Percentiles rank a stretch among this genome's conserved stretches.
Evolutionary conservation across 2,113 vertebrate genomes (phyloP).

Genomic region (Bucco capensis): DNA sequence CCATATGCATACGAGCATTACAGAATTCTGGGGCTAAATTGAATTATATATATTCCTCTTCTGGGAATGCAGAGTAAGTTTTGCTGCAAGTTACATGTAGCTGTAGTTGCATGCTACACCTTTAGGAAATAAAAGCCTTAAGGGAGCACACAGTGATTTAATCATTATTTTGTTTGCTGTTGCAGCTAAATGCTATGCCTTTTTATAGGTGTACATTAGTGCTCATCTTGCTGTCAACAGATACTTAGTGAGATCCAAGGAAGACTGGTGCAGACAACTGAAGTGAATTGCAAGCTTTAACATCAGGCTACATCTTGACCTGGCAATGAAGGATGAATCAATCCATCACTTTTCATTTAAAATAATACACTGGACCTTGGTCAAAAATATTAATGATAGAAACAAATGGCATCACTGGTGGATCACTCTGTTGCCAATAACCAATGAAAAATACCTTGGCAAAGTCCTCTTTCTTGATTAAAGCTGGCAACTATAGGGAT

Average conservation of each 20-base stretch:
- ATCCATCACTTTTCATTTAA: slow-evolving; percentile 3
- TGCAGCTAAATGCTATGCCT: not conserved
- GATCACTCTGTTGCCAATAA: not conserved
- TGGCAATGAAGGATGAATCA: not conserved
- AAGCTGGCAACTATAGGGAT: not conserved
- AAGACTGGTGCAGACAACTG: not conserved
- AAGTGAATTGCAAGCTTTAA: not conserved
- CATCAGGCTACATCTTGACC: not conserved
- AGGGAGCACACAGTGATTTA: not conserved
- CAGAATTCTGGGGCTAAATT: not conserved
- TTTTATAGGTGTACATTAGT: not conserved
- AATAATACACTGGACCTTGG: not conserved
- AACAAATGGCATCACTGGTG: not conserved
- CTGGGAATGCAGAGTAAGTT: not conserved
- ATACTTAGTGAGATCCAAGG: not conserved
- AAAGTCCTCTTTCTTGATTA: not conserved
- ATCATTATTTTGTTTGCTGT: not conserved
- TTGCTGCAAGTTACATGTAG: not conserved
- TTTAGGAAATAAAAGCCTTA: not conserved
- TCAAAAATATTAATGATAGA: not conserved
- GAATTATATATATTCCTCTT: not conserved
- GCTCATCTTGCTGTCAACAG: not conserved
- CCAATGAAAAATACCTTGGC: not conserved
- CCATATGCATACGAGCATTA: not conserved
- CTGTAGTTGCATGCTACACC: not conserved